A percentile compares a stretch with the other conserved stretches of the same genome.
Conservation (phyloP, 2,113 vertebrate genomes). For the Megaceryle maxima region DNA sequence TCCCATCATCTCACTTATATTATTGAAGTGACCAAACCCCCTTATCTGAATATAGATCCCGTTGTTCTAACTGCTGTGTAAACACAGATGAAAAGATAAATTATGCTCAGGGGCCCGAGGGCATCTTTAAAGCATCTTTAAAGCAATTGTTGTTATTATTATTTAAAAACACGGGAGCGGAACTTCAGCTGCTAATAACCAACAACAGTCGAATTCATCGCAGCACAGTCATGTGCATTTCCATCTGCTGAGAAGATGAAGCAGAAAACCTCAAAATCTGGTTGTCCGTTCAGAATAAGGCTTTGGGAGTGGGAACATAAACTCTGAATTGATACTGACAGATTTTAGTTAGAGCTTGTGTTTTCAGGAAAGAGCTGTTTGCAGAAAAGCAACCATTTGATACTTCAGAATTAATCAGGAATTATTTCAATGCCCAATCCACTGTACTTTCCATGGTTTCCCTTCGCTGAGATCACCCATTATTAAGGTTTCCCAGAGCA, state of each 20-base stretch:
- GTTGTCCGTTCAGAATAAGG: neutral
- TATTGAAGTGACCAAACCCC: neutral
- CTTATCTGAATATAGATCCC: neutral
- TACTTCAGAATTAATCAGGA: neutral
- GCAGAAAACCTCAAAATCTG: neutral
- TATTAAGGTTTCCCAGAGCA: neutral
- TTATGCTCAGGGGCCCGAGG: neutral
- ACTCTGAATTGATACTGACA: neutral
- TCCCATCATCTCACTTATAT: neutral
- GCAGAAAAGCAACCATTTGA: neutral
- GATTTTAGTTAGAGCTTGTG: neutral
- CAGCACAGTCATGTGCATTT: neutral
- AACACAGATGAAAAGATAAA: constrained; percentile 17
- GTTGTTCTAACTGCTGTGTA: neutral
- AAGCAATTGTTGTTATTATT: neutral
- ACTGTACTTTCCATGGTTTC: neutral
- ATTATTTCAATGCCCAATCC: neutral
- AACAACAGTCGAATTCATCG: neutral
- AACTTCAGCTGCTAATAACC: neutral
- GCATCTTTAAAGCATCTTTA: neutral
- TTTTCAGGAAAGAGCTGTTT: neutral
- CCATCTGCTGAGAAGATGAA: neutral
- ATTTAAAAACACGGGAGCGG: neutral
- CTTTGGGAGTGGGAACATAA: neutral
- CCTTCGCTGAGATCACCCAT: neutral